Conservation (phyloP, 2,797 vertebrate genomes). For the Phoebastria nigripes region DNA sequence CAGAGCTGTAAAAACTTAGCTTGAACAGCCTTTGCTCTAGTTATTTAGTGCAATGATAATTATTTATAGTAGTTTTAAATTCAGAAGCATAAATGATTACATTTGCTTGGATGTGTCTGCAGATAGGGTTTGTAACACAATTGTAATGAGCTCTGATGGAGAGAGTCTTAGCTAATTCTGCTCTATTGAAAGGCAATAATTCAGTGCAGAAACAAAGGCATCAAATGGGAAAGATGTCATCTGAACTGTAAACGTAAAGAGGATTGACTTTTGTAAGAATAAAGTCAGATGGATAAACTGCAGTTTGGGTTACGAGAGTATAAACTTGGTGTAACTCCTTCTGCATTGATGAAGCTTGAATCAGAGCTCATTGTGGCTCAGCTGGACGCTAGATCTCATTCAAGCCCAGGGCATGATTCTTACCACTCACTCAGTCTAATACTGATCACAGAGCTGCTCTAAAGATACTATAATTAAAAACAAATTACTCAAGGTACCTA, state of each 20-base stretch:
- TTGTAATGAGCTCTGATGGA: neutral
- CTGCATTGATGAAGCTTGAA: neutral
- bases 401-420: neutral
- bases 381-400: neutral
- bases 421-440: neutral
- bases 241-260: neutral
- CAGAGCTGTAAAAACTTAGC: neutral
- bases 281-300: neutral
- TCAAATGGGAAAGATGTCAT: neutral
- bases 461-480: neutral
- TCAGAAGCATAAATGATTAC: neutral
- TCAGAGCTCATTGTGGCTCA: neutral
- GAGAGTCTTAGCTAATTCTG: neutral
- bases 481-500: neutral
- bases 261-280: neutral
- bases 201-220: neutral
- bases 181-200: neutral
- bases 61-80: neutral
- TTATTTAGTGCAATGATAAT: neutral
- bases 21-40: neutral
- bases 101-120: neutral
- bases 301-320: neutral
- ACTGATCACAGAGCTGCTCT: neutral
- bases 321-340: neutral
- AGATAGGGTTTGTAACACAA: slow-evolving; percentile 2